Base-by-base conservation (phyloP, 2,797 vertebrate genomes). In the Platyrinchus mystaceus region DNA sequence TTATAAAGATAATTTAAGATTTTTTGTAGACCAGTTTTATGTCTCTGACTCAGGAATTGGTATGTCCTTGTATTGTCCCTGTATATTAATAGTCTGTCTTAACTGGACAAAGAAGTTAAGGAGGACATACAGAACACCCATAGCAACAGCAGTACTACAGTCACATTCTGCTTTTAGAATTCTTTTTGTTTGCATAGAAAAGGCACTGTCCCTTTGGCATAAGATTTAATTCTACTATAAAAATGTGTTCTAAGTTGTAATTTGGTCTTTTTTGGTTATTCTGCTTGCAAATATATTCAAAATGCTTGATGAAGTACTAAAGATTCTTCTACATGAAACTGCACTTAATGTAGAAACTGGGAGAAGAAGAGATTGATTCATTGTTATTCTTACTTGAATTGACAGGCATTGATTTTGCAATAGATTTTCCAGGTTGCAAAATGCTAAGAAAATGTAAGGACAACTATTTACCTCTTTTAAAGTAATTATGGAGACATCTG, bases 261-360 rank as follows among this genome's bases (percentile, higher is more conserved):
- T 92, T 74, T 91, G 56, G 37, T 85, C 79, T 78, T 94, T 78
- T 81, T 46, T 62, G 39, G 49, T 43, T 91, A 58, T 85, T 78
- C 47, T 77, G 9, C 62, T 75, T 92, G 83, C 58, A 94, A 87
- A 89, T 80, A 58, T 50, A 91, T 80, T 91, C 50, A 88, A 84
- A 91, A 85, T 77, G 16, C 49, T 77, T 80, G 56, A 56, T 74
- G 49, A 92, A 85, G 56, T 74, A 55, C 46, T 58, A 4, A 75
- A 67, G 41, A 15, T 53, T 92, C 39, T 90, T 63, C 32, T 59
- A 30, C 36, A 19, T 90, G 44, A 60, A 70, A 67, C 37, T 67
- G 30, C 20, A 20, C 74, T 88, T 83, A 58, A 47, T 63, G 41
- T 4, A 89, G 47, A 73, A 92, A 93, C 41, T 59, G 21, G 19